Evolutionary conservation across 2,113 vertebrate genomes (phyloP), one percentile per base, ranked within the genome.

Genomic region (Arizona elegans): DNA sequence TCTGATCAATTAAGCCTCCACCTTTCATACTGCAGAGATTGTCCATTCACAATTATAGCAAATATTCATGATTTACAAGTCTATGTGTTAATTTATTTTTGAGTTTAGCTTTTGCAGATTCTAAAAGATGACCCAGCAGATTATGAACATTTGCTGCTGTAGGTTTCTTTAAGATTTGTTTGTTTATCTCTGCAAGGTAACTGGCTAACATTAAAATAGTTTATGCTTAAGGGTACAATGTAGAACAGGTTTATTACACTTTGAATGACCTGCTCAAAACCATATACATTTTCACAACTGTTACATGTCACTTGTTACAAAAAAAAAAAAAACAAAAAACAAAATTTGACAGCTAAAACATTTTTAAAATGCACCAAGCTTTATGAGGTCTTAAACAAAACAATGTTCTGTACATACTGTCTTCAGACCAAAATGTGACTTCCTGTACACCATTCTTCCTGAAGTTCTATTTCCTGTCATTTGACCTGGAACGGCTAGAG

Each of bases 401-500:
- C 97, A 97, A 97, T 97, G 97, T 98, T 97, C 98, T 98, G 97
- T 98, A 98, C 97, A 98, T 97, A 98, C 96, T 97, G 95, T 96
- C 96, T 95, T 97, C 96, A 95, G 97, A 96, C 96, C 96, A 96
- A 96, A 81, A 92, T 87, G 88, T 65, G 94, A 95, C 95, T 97
- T 97, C 97, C 98, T 98, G 98, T 98, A 98, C 98, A 98, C 97
- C 97, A 96, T 96, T 98, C 97, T 95, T 96, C 94, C 96, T 97
- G 95, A 96, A 96, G 96, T 96, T 95, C 96, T 98, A 99, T 95
- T 99, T 99, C 96, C 99, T 98, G 93, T 99, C 99, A 70, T 98
- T 98, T 96, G 99, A 99, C 96, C 98, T 98, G 96, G 99, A 99
- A 87, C 98, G 99, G 97, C 99, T 99, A 90, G 96, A 54, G 91